phyloP scores from a whole-genome alignment of 2,888 invertebrate genomes.

The Heliconius hortense region DNA sequence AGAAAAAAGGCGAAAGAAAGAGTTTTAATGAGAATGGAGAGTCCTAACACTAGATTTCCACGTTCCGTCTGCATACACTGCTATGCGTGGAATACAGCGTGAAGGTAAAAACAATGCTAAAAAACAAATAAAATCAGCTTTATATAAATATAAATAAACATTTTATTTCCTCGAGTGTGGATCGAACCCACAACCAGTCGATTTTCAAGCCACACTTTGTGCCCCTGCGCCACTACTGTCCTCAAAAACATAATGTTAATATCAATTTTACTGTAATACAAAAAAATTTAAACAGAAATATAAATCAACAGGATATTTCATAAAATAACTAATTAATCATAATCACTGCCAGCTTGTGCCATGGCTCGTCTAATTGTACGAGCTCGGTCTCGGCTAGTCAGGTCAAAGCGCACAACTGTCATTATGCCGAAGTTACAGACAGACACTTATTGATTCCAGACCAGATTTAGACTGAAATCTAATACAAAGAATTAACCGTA shows the following conservation, averaged over 20 bases:
- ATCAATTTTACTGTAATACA: not conserved
- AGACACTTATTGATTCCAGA: slow-evolving; percentile 21
- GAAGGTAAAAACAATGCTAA: no score
- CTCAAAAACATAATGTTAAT: not conserved
- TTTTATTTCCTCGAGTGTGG: no score
- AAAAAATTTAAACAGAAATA: not conserved
- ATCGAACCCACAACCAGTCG: no score
- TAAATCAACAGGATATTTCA: not conserved
- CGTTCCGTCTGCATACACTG: no score
- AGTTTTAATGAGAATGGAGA: no score
- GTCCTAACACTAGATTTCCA: no score
- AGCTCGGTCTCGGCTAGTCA: not conserved
- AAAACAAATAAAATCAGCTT: no score
- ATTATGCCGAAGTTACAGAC: slow-evolving; percentile 11
- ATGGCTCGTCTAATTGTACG: not conserved
- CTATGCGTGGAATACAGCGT: no score
- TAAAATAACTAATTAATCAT: not conserved
- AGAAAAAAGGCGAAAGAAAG: no score
- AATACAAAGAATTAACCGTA: slow-evolving; percentile 24
- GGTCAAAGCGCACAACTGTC: slow-evolving; percentile 16
- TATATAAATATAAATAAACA: no score
- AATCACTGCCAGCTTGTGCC: not conserved
- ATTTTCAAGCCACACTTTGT: no score
- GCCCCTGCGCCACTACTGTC: no score
- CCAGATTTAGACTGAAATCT: slow-evolving; percentile 27